Percentiles rank a stretch among this genome's conserved stretches.
These are phyloP conservation scores for Eumaeus atala DNA, from an alignment of 1,140 invertebrate genomes.

Conservation along the genomic window DNA sequence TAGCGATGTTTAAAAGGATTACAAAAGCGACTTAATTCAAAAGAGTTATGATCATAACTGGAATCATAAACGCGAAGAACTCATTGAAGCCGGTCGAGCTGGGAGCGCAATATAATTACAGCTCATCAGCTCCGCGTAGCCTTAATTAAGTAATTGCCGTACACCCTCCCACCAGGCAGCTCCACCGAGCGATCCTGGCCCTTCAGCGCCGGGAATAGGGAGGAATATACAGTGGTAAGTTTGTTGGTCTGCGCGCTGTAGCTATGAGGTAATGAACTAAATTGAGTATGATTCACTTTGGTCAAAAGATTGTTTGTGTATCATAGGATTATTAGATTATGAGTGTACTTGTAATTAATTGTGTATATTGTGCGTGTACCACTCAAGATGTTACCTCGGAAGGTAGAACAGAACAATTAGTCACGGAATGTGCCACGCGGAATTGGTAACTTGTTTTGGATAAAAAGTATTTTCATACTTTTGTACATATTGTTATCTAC, in stretches of 20 bases:
- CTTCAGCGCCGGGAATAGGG: constrained; percentile 11
- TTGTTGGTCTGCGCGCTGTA: constrained; percentile 2
- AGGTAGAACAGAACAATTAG: too few species aligned
- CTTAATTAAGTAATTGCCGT: constrained; percentile 59
- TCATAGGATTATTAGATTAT: not conserved
- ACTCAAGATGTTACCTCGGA: too few species aligned
- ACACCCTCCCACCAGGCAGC: constrained; percentile 18
- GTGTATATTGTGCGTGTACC: too few species aligned
- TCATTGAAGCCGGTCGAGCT: constrained; percentile 27
- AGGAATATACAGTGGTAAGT: constrained; percentile 6
- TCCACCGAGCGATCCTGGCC: constrained; percentile 8
- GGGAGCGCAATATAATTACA: constrained; percentile 52
- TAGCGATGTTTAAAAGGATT: too few species aligned
- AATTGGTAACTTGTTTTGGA: too few species aligned
- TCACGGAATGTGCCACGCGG: too few species aligned
- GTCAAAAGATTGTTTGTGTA: constrained; percentile 26
- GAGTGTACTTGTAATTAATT: too few species aligned
- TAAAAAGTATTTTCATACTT: too few species aligned
- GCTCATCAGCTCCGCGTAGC: constrained; percentile 45
- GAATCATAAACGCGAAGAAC: constrained; percentile 11
- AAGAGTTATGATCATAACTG: not conserved
- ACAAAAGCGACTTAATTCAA: not conserved
- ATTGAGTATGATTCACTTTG: constrained; percentile 31
- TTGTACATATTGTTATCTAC: too few species aligned
- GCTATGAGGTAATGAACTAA: constrained; percentile 23